phyloP scores from a whole-genome alignment of 2,888 invertebrate species.

The Byasa hedistus region DNA sequence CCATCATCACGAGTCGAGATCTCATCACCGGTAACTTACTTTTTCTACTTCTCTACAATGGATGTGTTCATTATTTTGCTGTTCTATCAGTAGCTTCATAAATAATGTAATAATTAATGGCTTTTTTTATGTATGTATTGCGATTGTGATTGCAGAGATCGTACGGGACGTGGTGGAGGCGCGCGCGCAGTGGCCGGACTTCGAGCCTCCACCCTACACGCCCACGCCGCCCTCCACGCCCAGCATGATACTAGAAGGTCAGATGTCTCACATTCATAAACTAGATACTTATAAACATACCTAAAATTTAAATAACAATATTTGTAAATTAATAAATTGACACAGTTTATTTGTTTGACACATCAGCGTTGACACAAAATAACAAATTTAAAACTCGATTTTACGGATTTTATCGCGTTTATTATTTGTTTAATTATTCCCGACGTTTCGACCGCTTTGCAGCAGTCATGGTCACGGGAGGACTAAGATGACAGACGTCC shows the following conservation, averaged over 20 bases:
- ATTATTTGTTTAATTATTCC: too few relatives aligned
- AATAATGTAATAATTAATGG: not conserved
- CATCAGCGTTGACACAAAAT: too few relatives aligned
- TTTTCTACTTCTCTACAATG: not conserved
- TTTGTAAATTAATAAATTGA: too few relatives aligned
- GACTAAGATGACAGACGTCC: too few relatives aligned
- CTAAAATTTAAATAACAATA: too few relatives aligned
- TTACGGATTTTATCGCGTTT: too few relatives aligned
- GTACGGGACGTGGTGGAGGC: slow-evolving; percentile 88
- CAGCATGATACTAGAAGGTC: slow-evolving; percentile 20
- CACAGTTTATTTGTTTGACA: too few relatives aligned
- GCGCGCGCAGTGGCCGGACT: slow-evolving; percentile 76
- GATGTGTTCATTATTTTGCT: not conserved
- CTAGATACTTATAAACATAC: too few relatives aligned
- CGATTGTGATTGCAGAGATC: slow-evolving; percentile 76
- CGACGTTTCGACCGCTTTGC: too few relatives aligned
- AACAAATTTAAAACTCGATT: too few relatives aligned
- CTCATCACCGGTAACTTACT: slow-evolving; percentile 83
- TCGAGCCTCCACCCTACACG: slow-evolving; percentile 41
- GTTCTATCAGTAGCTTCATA: not conserved
- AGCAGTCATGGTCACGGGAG: too few relatives aligned
- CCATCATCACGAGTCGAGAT: slow-evolving; percentile 89
- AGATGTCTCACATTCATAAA: not conserved
- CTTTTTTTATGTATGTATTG: not conserved
- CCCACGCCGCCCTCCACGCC: slow-evolving; percentile 47